Evolutionary conservation across 2,888 invertebrate genomes (phyloP).

Genomic region (Scaptomyza cyrtandrae): DNA sequence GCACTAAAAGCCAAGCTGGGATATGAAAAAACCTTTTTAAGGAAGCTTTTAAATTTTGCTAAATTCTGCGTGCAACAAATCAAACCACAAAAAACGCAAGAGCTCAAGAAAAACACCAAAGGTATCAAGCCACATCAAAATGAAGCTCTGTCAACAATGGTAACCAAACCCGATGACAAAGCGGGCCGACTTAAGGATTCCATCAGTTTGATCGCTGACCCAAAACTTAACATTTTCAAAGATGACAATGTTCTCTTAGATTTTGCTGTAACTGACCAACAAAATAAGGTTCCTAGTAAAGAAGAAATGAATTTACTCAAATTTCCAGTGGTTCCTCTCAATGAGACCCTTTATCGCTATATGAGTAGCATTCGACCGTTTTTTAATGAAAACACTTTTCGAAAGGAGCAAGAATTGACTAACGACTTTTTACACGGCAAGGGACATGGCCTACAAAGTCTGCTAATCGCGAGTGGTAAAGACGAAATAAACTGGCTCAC

Average conservation of each 20-base stretch:
- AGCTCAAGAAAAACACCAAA: not conserved
- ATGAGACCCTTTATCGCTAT: constrained; percentile 91
- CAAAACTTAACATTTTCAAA: too few species aligned
- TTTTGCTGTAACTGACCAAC: too few species aligned
- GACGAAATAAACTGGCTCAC: constrained; percentile 92
- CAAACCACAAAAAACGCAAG: not conserved
- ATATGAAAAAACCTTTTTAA: not conserved
- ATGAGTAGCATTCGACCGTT: constrained; percentile 91
- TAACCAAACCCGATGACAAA: too few species aligned
- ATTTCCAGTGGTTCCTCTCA: constrained; percentile 92
- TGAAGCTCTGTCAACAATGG: too few species aligned
- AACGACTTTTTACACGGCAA: constrained; percentile 73
- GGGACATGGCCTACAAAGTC: constrained; percentile 85
- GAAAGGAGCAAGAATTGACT: constrained; percentile 88
- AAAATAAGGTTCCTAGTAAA: not conserved
- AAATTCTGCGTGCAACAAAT: constrained; percentile 12
- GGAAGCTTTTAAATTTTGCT: constrained; percentile 2
- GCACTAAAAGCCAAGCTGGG: not conserved
- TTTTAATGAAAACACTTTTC: constrained; percentile 89
- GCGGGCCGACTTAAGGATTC: too few species aligned
- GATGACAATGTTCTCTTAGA: too few species aligned
- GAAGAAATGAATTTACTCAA: constrained; percentile 17
- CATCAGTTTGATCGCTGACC: too few species aligned
- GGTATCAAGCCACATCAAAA: too few species aligned
- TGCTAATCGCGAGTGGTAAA: constrained; percentile 88